phyloP scores from a whole-genome alignment of 2,888 invertebrate species.

The Clistopyga incitator region DNA sequence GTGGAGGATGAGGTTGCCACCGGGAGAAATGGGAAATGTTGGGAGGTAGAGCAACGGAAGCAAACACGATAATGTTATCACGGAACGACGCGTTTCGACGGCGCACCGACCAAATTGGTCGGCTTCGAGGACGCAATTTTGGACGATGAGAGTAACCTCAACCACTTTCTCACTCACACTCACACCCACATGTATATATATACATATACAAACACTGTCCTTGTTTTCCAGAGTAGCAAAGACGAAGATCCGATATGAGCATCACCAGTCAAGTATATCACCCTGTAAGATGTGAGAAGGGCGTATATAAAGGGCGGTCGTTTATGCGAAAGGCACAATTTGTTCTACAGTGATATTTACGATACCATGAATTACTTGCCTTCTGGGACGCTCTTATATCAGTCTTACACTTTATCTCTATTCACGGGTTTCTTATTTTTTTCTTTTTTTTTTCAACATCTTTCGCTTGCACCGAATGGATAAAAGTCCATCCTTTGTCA shows the following conservation, averaged over 20 bases:
- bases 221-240: conserved; percentile 11
- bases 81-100: conserved; percentile 54
- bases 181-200: conserved; percentile 1
- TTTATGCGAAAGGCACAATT: conserved; percentile 23
- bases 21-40: conserved; percentile 14
- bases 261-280: conserved; percentile 1
- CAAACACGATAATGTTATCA: conserved; percentile 64
- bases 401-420: not conserved
- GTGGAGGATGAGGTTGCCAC: conserved; percentile 4
- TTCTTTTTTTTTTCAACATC: not conserved
- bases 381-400: not conserved
- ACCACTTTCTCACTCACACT: not conserved
- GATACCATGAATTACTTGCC: not conserved
- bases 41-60: conserved; percentile 39
- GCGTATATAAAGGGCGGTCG: not conserved
- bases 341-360: conserved; percentile 21
- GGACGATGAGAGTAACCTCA: conserved; percentile 18
- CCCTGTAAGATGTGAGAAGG: not conserved
- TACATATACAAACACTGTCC: not conserved
- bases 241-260: conserved; percentile 1
- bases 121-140: conserved; percentile 55
- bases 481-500: not conserved
- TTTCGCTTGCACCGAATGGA: not conserved
- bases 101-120: conserved; percentile 56
- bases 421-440: too few species aligned